These are phyloP conservation scores for Danio choprae DNA, from an alignment of 2,797 vertebrate genomes.

Conservation along the genomic window DNA sequence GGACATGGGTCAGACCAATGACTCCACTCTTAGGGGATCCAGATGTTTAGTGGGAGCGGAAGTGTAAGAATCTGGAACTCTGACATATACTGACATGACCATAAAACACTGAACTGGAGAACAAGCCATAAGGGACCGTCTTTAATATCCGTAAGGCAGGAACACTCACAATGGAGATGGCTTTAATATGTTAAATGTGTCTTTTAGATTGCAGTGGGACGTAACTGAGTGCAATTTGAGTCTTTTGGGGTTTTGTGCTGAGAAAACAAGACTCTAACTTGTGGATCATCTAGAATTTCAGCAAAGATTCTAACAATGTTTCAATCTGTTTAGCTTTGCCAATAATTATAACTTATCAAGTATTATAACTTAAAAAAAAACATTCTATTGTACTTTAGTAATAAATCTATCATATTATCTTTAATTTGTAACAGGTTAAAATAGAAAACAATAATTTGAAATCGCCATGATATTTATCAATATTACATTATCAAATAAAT, in stretches of 20 bases:
- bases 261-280: not conserved
- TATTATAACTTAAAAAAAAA: too few species aligned
- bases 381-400: too few species aligned
- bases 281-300: too few species aligned
- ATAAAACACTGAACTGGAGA: slow-evolving; percentile 13
- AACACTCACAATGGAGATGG: not conserved
- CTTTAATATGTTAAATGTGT: not conserved
- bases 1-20: slow-evolving; percentile 10
- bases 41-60: slow-evolving; percentile 47
- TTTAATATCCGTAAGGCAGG: not conserved
- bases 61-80: not conserved
- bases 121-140: not conserved
- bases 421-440: too few species aligned
- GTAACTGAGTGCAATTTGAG: not conserved
- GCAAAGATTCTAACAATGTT: not conserved
- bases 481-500: too few species aligned
- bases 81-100: slow-evolving; percentile 18
- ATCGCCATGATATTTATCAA: too few species aligned
- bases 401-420: too few species aligned
- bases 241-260: not conserved
- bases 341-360: too few species aligned
- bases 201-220: not conserved
- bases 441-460: too few species aligned
- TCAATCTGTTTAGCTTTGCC: not conserved
- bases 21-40: slow-evolving; percentile 33